A percentile compares a stretch with the other conserved stretches of the same genome.
Evolutionary conservation across 2,113 vertebrate species (phyloP).

Genomic region (Anseranas semipalmata): DNA sequence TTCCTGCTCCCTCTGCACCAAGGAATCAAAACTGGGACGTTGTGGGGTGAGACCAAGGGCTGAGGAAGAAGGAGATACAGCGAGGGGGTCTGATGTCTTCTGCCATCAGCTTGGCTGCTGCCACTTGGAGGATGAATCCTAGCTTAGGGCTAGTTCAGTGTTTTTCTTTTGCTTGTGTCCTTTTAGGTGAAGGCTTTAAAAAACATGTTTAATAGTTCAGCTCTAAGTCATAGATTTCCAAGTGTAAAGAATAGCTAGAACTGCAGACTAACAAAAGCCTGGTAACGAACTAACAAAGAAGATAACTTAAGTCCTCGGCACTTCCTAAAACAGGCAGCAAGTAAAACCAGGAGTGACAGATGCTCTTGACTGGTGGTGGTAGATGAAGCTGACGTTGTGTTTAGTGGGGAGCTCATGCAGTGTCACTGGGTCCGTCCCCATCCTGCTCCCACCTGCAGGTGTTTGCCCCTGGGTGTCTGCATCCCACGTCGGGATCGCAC

Average conservation of each 20-base stretch:
- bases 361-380: not conserved
- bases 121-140: not conserved
- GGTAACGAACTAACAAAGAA: not conserved
- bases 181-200: not conserved
- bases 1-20: not conserved
- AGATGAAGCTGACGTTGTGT: not conserved
- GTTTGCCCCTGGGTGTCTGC: not conserved
- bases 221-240: not conserved
- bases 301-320: not conserved
- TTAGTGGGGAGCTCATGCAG: not conserved
- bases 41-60: not conserved
- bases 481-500: rapidly evolving
- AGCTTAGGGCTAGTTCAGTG: not conserved
- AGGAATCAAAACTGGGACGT: not conserved
- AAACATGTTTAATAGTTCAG: not conserved
- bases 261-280: not conserved
- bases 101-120: not conserved
- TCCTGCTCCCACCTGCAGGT: rapidly evolving
- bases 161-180: not conserved
- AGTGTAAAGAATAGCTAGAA: not conserved
- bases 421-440: not conserved
- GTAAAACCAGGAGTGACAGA: not conserved
- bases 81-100: not conserved
- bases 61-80: not conserved
- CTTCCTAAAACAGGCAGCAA: not conserved